Evolutionary conservation across 35 echinoderm and acorn worm genomes (phyloP).

Genomic region (Apostichopus japonicus): DNA sequence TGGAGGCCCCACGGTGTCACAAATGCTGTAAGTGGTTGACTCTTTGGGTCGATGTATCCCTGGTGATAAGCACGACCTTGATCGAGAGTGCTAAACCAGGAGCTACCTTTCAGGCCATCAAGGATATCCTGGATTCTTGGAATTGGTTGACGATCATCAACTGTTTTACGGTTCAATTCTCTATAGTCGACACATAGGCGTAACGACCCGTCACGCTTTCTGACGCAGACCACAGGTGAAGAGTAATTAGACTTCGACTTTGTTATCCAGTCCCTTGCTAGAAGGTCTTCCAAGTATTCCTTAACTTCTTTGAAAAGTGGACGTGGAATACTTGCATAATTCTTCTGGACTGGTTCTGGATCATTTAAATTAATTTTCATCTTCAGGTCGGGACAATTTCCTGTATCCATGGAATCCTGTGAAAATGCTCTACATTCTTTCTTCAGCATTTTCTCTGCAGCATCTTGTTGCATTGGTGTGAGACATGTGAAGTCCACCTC

Average conservation of each 20-base stretch:
- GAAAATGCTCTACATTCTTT: constrained; percentile 1
- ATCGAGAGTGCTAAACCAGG: constrained; percentile 54
- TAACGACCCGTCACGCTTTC: constrained; percentile 59
- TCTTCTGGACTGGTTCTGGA: constrained; percentile 60
- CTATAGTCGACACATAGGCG: constrained; percentile 60
- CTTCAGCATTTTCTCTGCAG: not conserved
- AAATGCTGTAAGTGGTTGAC: constrained; percentile 66
- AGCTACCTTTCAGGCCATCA: constrained; percentile 35
- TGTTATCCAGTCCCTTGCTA: constrained; percentile 51
- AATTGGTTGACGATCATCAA: constrained; percentile 72
- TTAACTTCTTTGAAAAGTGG: constrained; percentile 76
- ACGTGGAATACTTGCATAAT: constrained; percentile 60
- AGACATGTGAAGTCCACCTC: not conserved
- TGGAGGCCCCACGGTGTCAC: too few species aligned
- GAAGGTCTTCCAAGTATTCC: constrained; percentile 57
- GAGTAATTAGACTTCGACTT: constrained; percentile 73
- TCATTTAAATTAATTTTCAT: not conserved
- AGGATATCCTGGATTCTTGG: constrained; percentile 63
- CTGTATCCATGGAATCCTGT: constrained; percentile 2
- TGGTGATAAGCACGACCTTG: constrained; percentile 77
- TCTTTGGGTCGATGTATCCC: constrained; percentile 46
- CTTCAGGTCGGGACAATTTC: not conserved
- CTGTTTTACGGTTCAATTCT: too few species aligned
- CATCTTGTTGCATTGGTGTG: too few species aligned
- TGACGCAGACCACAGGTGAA: constrained; percentile 69